phyloP scores from a whole-genome alignment of 2,797 vertebrate species.

The Brachyalestes nurse region DNA sequence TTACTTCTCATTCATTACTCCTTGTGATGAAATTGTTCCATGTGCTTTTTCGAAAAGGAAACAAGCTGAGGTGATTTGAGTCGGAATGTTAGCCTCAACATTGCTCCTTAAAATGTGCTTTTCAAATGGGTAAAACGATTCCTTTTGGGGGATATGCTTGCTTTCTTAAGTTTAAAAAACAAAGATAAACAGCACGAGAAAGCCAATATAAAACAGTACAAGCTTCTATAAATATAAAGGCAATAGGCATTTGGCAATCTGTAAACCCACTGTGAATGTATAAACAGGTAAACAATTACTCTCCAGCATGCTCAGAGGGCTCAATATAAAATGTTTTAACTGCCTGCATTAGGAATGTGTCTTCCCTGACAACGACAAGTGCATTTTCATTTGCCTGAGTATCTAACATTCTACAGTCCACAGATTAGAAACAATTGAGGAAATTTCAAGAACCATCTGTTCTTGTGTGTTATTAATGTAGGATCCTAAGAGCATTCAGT shows the following conservation, averaged over 20 bases:
- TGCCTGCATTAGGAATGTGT: conserved; percentile 50
- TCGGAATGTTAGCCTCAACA: conserved; percentile 25
- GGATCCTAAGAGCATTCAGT: neutral
- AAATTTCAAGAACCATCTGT: neutral
- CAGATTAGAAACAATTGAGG: conserved; percentile 9
- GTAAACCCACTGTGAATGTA: conserved; percentile 49
- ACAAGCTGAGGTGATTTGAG: conserved; percentile 9
- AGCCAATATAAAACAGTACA: conserved; percentile 34
- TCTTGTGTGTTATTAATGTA: too few species aligned
- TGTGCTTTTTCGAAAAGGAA: conserved; percentile 37
- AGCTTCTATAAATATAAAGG: conserved; percentile 42
- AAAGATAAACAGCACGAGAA: conserved; percentile 20
- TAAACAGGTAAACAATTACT: conserved; percentile 53
- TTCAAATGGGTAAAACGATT: conserved; percentile 11
- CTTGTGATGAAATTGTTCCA: conserved; percentile 22
- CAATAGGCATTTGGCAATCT: conserved; percentile 42
- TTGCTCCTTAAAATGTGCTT: conserved; percentile 40
- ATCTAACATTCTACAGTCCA: conserved; percentile 45
- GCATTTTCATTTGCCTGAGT: conserved; percentile 52
- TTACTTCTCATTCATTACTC: neutral
- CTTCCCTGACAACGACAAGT: conserved; percentile 46
- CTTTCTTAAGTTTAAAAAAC: neutral
- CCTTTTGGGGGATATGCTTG: neutral
- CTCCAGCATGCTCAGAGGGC: conserved; percentile 51
- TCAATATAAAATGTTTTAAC: conserved; percentile 43